These are phyloP conservation scores for Zaprionus lachaisei DNA, from an alignment of 1,140 invertebrate species.

Conservation along the genomic window DNA sequence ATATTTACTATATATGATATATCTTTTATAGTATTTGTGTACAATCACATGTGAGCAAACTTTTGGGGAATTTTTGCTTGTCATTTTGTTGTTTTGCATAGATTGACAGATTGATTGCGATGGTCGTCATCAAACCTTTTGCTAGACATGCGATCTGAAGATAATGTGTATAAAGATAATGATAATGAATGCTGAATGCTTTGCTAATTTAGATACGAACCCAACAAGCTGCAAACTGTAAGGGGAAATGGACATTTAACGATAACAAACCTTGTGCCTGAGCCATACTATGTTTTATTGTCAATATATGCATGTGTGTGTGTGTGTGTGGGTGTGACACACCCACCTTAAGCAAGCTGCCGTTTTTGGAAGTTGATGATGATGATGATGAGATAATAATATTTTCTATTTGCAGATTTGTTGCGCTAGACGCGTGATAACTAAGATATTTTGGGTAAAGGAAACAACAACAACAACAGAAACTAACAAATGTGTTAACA, in stretches of 20 bases:
- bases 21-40: conserved; percentile 11
- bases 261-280: conserved; percentile 27
- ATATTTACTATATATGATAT: neutral
- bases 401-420: conserved; percentile 80
- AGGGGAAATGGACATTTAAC: conserved; percentile 53
- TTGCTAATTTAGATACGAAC: conserved; percentile 67
- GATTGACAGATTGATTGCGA: conserved; percentile 30
- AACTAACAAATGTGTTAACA: conserved; percentile 51
- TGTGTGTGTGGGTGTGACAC: conserved; percentile 48
- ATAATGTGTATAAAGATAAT: conserved; percentile 37
- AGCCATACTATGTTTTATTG: conserved; percentile 38
- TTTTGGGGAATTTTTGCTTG: neutral
- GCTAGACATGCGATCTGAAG: conserved; percentile 36
- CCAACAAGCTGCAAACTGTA: conserved; percentile 15
- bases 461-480: conserved; percentile 7
- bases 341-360: conserved; percentile 42
- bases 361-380: conserved; percentile 29
- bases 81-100: conserved; percentile 36
- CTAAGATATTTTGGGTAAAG: conserved; percentile 60
- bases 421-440: conserved; percentile 72
- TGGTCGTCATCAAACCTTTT: conserved; percentile 30
- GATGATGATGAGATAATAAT: conserved; percentile 61
- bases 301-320: conserved; percentile 1
- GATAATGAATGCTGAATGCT: conserved; percentile 29
- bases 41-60: neutral